A percentile compares a stretch with the other conserved stretches of the same genome.
Evolutionary conservation across 37 sponge, comb jelly and placozoan species (phyloP).

Genomic region (Sycon ciliatum): DNA sequence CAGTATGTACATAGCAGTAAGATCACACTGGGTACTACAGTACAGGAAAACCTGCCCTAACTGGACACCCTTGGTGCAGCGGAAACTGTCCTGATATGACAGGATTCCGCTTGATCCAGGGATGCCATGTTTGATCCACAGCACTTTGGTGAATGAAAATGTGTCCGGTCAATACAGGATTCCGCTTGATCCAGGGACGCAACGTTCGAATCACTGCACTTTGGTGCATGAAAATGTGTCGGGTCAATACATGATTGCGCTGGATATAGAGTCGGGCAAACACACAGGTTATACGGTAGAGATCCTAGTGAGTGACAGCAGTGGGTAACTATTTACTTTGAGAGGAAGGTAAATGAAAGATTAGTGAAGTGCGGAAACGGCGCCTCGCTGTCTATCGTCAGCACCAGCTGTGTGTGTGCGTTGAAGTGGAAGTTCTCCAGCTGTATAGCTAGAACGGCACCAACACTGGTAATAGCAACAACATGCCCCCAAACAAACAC

Average conservation of each 20-base stretch:
- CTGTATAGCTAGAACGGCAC: slow-evolving; percentile 22
- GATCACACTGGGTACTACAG: neutral
- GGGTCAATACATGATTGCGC: too few relatives aligned
- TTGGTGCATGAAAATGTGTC: too few relatives aligned
- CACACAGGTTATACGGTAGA: neutral
- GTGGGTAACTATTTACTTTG: slow-evolving; percentile 42
- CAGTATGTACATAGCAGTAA: too few relatives aligned
- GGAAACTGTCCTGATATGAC: too few relatives aligned
- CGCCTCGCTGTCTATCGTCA: slow-evolving; percentile 23
- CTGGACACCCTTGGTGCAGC: too few relatives aligned
- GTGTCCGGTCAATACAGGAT: too few relatives aligned
- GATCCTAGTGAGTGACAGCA: too few relatives aligned
- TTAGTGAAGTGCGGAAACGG: slow-evolving; percentile 40
- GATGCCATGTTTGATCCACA: too few relatives aligned
- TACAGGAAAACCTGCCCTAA: neutral
- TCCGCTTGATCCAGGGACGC: too few relatives aligned
- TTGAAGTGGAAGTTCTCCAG: slow-evolving; percentile 40
- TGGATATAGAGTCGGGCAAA: neutral
- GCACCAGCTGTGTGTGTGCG: slow-evolving; percentile 28
- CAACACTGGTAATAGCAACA: slow-evolving; percentile 15
- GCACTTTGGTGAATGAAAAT: too few relatives aligned
- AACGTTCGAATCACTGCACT: too few relatives aligned
- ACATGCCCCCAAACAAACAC: neutral
- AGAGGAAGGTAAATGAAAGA: slow-evolving; percentile 37
- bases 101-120: too few relatives aligned